Percentiles rank a stretch among this genome's conserved stretches.
These are phyloP conservation scores for Pangasius macronema DNA, from an alignment of 2,797 vertebrate genomes.

Conservation along the genomic window DNA sequence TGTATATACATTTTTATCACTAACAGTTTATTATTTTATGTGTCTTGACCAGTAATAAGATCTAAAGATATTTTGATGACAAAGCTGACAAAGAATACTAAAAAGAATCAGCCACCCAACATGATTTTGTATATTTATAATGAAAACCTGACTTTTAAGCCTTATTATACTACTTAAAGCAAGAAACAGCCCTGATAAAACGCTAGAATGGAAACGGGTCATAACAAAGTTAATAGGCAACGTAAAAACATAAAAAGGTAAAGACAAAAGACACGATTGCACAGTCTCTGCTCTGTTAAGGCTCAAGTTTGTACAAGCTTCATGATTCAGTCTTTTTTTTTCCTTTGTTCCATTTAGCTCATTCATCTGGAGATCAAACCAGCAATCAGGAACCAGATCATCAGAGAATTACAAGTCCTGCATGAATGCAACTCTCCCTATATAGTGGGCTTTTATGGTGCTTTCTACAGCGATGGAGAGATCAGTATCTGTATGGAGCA, in stretches of 20 bases:
- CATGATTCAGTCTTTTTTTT: not conserved
- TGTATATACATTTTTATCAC: not conserved
- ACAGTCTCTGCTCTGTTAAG: not conserved
- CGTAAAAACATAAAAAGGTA: too few relatives aligned
- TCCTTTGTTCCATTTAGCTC: conserved; percentile 62
- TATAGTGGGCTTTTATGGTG: conserved; percentile 83
- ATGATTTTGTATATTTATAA: not conserved
- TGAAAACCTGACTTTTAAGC: not conserved
- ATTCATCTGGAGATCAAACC: conserved; percentile 86
- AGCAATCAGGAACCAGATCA: conserved; percentile 82
- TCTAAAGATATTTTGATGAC: not conserved
- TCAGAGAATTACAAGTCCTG: conserved; percentile 82
- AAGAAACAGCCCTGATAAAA: not conserved
- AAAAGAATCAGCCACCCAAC: not conserved
- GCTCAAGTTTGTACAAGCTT: not conserved
- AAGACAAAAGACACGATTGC: too few relatives aligned
- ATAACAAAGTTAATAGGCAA: too few relatives aligned
- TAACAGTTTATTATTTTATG: not conserved
- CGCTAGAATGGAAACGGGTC: too few relatives aligned
- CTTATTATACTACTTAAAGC: not conserved
- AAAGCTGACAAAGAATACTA: not conserved
- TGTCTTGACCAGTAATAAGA: not conserved
- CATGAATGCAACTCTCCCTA: conserved; percentile 82
- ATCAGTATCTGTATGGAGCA: conserved; percentile 99
- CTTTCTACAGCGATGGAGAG: conserved; percentile 94